Percentiles rank a stretch among this genome's conserved stretches.
These are phyloP conservation scores for Tenebrosternarchus preto DNA, from an alignment of 2,113 vertebrate species.

Conservation along the genomic window DNA sequence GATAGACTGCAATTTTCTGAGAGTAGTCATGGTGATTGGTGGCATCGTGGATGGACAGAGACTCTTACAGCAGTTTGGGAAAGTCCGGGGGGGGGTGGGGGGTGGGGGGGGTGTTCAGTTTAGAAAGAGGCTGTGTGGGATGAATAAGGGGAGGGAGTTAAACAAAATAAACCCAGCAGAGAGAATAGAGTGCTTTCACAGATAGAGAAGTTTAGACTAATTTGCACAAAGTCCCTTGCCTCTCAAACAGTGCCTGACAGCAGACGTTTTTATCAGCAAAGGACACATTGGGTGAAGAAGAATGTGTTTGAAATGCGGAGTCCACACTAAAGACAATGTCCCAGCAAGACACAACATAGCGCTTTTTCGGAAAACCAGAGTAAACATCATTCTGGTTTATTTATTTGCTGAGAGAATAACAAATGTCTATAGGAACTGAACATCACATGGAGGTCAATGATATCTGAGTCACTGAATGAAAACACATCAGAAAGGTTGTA, in stretches of 20 bases:
- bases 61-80: slow-evolving; percentile 42
- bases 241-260: slow-evolving; percentile 61
- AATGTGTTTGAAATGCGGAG: slow-evolving; percentile 64
- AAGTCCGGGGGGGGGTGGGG: slow-evolving; percentile 52
- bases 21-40: slow-evolving; percentile 62
- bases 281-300: slow-evolving; percentile 60
- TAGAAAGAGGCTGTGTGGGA: slow-evolving; percentile 47
- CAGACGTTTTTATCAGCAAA: slow-evolving; percentile 72
- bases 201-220: slow-evolving; percentile 61
- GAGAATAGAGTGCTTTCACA: slow-evolving; percentile 50
- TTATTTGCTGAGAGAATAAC: slow-evolving; percentile 34
- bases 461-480: slow-evolving; percentile 7
- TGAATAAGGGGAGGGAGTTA: slow-evolving; percentile 31
- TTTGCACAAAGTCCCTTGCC: slow-evolving; percentile 60
- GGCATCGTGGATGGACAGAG: slow-evolving; percentile 46
- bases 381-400: slow-evolving; percentile 38
- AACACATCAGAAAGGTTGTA: neutral
- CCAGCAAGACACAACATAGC: slow-evolving; percentile 63
- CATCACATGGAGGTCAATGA: neutral
- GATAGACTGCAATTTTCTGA: slow-evolving; percentile 36
- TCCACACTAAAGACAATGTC: slow-evolving; percentile 65
- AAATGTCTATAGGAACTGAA: neutral
- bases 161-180: slow-evolving; percentile 42
- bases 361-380: slow-evolving; percentile 61
- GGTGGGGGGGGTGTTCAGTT: slow-evolving; percentile 56